phyloP scores from a whole-genome alignment of 2,797 vertebrate species.

The Mus spretus region DNA sequence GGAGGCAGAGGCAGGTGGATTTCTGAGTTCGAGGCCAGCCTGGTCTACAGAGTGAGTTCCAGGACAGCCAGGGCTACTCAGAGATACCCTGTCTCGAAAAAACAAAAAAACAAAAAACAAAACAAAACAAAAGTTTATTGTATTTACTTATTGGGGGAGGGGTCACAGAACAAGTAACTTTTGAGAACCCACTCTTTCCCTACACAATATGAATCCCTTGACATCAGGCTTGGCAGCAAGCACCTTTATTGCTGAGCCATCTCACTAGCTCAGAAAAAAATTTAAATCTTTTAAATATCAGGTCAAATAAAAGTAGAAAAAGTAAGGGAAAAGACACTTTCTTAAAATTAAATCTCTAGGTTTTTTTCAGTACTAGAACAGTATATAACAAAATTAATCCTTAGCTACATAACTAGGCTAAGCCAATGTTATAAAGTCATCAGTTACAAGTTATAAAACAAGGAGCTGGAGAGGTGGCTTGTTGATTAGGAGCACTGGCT shows the following conservation, averaged over 20 bases:
- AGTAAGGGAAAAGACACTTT: background rate
- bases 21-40: too few relatives aligned
- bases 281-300: background rate
- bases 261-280: background rate
- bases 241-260: background rate
- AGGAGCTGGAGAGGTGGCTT: background rate
- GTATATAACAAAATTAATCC: background rate
- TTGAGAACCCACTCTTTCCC: background rate
- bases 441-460: background rate
- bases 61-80: too few relatives aligned
- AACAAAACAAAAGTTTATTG: too few relatives aligned
- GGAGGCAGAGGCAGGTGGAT: too few relatives aligned
- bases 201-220: background rate
- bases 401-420: background rate
- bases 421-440: background rate
- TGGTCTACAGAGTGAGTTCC: too few relatives aligned
- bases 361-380: background rate
- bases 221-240: background rate
- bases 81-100: too few relatives aligned
- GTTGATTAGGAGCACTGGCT: background rate
- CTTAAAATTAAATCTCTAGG: conserved; percentile 52
- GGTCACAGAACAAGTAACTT: background rate
- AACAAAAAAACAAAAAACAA: too few relatives aligned
- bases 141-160: background rate
- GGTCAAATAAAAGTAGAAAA: conserved; percentile 45